These are phyloP conservation scores for Cephalotes varians DNA, from an alignment of 2,888 invertebrate genomes.

Conservation along the genomic window DNA sequence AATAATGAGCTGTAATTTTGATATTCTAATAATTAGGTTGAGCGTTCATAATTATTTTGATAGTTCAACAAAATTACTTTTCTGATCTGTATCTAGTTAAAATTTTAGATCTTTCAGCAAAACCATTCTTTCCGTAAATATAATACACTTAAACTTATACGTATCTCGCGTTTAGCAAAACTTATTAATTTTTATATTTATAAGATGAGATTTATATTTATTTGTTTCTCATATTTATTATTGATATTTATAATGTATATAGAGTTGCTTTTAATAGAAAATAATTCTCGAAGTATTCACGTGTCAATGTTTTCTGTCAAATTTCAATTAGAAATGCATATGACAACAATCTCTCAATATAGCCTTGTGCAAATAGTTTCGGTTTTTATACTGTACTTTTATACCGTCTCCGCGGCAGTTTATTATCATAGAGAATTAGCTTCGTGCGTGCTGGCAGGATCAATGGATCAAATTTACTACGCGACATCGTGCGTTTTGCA, in stretches of 20 bases:
- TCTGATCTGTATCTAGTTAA: too few species aligned
- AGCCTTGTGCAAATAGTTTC: constrained; percentile 9
- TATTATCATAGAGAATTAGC: constrained; percentile 34
- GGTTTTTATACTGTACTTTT: background rate
- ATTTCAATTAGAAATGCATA: background rate
- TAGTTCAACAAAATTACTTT: too few species aligned
- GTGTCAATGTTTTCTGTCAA: background rate
- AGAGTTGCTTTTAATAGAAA: background rate
- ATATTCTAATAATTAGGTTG: too few species aligned
- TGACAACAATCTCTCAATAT: background rate
- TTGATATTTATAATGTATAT: background rate
- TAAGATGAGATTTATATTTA: background rate
- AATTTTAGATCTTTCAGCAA: too few species aligned
- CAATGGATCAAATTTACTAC: constrained; percentile 45
- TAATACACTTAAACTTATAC: too few species aligned
- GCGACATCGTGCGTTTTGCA: constrained; percentile 43
- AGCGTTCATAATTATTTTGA: too few species aligned
- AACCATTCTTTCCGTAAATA: too few species aligned
- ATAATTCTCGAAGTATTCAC: background rate
- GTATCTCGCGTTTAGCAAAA: too few species aligned
- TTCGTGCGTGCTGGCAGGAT: constrained; percentile 16
- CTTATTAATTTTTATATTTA: too few species aligned
- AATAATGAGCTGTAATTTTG: too few species aligned
- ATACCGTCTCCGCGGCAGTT: background rate
- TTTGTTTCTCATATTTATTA: background rate